phyloP scores from a whole-genome alignment of 2,888 invertebrate genomes.

The Matsumyia berberina region DNA sequence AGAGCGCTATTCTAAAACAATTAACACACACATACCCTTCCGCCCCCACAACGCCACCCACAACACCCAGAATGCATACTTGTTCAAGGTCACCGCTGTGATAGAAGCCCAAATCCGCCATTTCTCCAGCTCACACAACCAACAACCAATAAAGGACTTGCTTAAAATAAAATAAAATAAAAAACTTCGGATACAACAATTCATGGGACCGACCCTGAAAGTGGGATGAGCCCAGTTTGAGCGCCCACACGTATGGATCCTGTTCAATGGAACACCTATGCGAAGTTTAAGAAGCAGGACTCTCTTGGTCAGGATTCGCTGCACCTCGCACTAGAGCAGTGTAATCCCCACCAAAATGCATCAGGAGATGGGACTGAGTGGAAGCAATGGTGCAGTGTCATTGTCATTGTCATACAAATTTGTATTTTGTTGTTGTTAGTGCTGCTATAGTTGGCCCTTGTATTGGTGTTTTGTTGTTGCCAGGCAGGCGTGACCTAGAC shows the following conservation, averaged over 20 bases:
- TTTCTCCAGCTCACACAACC: background rate
- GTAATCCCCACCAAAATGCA: conserved; percentile 17
- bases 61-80: conserved; percentile 14
- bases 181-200: conserved; percentile 9
- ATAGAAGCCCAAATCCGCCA: conserved; percentile 12
- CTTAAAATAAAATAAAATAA: conserved; percentile 17
- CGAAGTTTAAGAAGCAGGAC: conserved; percentile 1
- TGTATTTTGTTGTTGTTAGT: conserved; percentile 44
- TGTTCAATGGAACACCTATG: conserved; percentile 42
- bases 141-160: conserved; percentile 62
- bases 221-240: conserved; percentile 42
- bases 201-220: conserved; percentile 43
- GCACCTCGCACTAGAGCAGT: conserved; percentile 33
- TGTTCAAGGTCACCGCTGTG: conserved; percentile 38
- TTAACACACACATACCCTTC: background rate
- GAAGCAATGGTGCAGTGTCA: conserved; percentile 5
- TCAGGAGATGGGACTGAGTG: conserved; percentile 1
- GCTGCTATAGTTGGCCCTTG: background rate
- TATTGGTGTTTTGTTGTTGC: conserved; percentile 45
- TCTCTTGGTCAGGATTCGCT: conserved; percentile 33
- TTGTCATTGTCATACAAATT: conserved; percentile 35
- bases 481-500: conserved; percentile 71
- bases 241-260: conserved; percentile 39
- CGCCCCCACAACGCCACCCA: background rate
- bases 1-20: conserved; percentile 10